Evolutionary conservation across 1,140 invertebrate species (phyloP), one percentile per base, ranked within the genome.

Genomic region (Aricia agestis): DNA sequence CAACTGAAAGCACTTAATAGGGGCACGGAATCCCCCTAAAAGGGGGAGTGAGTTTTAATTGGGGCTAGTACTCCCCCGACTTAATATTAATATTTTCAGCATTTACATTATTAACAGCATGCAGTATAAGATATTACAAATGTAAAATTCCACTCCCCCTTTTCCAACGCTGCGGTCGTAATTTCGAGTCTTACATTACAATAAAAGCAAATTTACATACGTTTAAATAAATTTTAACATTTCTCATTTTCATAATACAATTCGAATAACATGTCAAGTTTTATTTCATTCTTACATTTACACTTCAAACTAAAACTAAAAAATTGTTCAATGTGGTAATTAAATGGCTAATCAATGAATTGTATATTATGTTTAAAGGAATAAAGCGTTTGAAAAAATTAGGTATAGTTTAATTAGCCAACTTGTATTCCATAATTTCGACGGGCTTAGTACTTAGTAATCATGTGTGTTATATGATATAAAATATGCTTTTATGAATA

Each of bases 21-120:
- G 45, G 45, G 45, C 45, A 52, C 2, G 3, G 13, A 52, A 52
- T 52, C 45, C 45, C 45, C 13, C 11, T 52, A 3, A 42, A 42
- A 42, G 41, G 45, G 45, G 45, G 45, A 52, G 45, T 52, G 45
- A 52, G 45, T 15, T 52, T 36, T n/a, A 18, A 25, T 76, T 74
- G n/a, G 63, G 17, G 10, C 73, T 74, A 74, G 36, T 67, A 69
- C 68, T 73, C 41, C 61, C 19, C 18, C 5, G 13, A 71, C 36
- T 15, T 52, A 52, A 52, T 52, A 52, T 36, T 36, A 52, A 52
- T 52, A 52, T 52, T 52, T 52, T 52, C 45, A 52, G 45, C 13
- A 52, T 52, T 52, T 52, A 52, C 45, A 52, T 52, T 52, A 36
- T 36, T 36, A 36, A 52, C 45, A 52, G 45, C 45, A 52, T 52